Evolutionary conservation across 1,140 invertebrate species (phyloP), one percentile per base, ranked within the genome.

Genomic region (Luehdorfia chinensis): DNA sequence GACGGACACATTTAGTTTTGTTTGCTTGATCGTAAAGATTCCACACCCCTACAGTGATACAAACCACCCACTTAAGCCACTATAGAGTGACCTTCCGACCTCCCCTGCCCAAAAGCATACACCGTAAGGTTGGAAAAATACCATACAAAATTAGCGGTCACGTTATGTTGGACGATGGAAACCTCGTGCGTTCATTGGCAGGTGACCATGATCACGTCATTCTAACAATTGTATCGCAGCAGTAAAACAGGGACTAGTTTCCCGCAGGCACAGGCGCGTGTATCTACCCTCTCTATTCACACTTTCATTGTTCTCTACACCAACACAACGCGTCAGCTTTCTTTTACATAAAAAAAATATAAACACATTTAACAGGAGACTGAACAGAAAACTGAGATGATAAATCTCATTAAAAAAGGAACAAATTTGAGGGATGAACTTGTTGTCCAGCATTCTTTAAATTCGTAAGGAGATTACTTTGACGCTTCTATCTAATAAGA

Each of bases 151-250:
- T 30, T 30, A 52, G 51, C 43, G 67, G 11, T 70, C 72, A 39
- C n/a, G 6, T n/a, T 60, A 45, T 16, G 39, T 21, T 79, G 63
- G 75, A 33, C 33, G 30, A 30, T 48, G 23, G 41, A 55, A 48
- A 63, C 55, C 37, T 59, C 49, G 51, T 52, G 61, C 66, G 59
- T 64, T 72, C 66, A 72, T 75, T 68, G 59, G 59, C 60, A 73
- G 70, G 75, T 78, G 61, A 75, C 69, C 65, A 70, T 66, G 64
- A 66, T 66, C 67, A 64, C 77, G 74, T 76, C 78, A 83, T 64
- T 60, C 60, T 55, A 59, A 43, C 68, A 64, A 77, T 75, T 66
- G 66, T 63, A 71, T 73, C 52, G 63, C 64, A 65, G 64, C 64
- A 65, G 63, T 78, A 75, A 74, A 75, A 57, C 41, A 55, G 51